Percentiles rank a stretch among this genome's conserved stretches.
Evolutionary conservation across 2,888 invertebrate species (phyloP).

Genomic region (Anagyrus pseudococci): DNA sequence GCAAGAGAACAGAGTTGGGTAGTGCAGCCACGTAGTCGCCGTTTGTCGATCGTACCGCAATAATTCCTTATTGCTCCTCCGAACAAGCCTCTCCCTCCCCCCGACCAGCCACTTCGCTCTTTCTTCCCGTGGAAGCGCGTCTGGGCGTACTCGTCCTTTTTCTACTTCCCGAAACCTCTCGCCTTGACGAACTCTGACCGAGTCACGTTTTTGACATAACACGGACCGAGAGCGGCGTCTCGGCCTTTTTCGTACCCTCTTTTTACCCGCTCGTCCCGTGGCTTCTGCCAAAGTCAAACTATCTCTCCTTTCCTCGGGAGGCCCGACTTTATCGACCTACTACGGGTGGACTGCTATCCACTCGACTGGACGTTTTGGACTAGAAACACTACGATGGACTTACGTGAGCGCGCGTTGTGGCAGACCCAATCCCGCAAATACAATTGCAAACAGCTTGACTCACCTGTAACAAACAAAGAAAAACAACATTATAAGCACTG

Average conservation of each 20-base stretch:
- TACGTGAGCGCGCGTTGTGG: too few relatives aligned
- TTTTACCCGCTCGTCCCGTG: too few relatives aligned
- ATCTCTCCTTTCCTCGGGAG: too few relatives aligned
- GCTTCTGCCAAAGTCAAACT: too few relatives aligned
- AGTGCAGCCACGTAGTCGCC: conserved; percentile 61
- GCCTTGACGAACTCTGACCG: conserved; percentile 33
- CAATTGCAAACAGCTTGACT: too few relatives aligned
- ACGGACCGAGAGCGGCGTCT: conserved; percentile 36
- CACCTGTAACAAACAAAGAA: conserved; percentile 47
- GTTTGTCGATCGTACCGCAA: conserved; percentile 63
- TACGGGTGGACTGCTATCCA: too few relatives aligned
- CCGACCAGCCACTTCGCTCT: conserved; percentile 14
- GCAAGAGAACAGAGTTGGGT: conserved; percentile 46
- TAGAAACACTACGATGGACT: too few relatives aligned
- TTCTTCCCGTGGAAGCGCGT: conserved; percentile 27
- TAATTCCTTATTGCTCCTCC: conserved; percentile 62
- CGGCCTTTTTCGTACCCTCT: conserved; percentile 22
- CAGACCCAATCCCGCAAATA: too few relatives aligned
- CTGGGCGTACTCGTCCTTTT: conserved; percentile 1
- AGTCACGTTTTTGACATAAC: conserved; percentile 42
- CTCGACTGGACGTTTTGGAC: too few relatives aligned
- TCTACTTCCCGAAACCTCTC: conserved; percentile 1
- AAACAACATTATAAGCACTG: too few relatives aligned
- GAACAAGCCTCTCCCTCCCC: conserved; percentile 37
- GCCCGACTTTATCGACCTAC: too few relatives aligned